phyloP scores from a whole-genome alignment of 2,113 vertebrate species.

The Rhineura floridana region DNA sequence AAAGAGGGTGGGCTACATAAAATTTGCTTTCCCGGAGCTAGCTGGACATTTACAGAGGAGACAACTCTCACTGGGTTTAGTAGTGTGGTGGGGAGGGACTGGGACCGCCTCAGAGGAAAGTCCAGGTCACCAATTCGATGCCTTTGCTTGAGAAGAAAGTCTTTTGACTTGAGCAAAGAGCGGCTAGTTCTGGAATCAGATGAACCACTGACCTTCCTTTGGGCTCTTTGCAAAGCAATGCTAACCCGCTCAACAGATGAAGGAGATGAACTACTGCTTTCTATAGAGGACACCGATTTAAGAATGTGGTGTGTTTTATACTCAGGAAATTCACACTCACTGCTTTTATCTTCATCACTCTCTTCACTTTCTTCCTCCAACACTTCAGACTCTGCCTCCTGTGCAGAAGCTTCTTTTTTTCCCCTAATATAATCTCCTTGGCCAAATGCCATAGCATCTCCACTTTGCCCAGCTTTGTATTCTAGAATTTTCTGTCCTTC shows the following conservation, averaged over 20 bases:
- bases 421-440: constrained; percentile 31
- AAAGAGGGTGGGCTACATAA: constrained; percentile 84
- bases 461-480: constrained; percentile 12
- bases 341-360: constrained; percentile 58
- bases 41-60: constrained; percentile 89
- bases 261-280: constrained; percentile 31
- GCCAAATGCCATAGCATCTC: constrained; percentile 33
- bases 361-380: constrained; percentile 61
- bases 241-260: constrained; percentile 71
- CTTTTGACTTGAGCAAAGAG: constrained; percentile 70
- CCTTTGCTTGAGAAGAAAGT: constrained; percentile 74
- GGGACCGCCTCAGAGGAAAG: constrained; percentile 85
- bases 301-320: constrained; percentile 83
- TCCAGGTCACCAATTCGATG: constrained; percentile 69
- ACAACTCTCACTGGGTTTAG: constrained; percentile 85
- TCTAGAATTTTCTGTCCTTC: constrained; percentile 32
- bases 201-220: constrained; percentile 70
- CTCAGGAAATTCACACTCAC: constrained; percentile 73
- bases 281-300: constrained; percentile 60
- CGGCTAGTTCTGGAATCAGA: constrained; percentile 66
- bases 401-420: constrained; percentile 24
- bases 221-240: constrained; percentile 79
- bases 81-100: constrained; percentile 87
- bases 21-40: constrained; percentile 81
- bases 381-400: constrained; percentile 46